phyloP scores from a whole-genome alignment of 2,113 vertebrate genomes.

The Mus spicilegus region DNA sequence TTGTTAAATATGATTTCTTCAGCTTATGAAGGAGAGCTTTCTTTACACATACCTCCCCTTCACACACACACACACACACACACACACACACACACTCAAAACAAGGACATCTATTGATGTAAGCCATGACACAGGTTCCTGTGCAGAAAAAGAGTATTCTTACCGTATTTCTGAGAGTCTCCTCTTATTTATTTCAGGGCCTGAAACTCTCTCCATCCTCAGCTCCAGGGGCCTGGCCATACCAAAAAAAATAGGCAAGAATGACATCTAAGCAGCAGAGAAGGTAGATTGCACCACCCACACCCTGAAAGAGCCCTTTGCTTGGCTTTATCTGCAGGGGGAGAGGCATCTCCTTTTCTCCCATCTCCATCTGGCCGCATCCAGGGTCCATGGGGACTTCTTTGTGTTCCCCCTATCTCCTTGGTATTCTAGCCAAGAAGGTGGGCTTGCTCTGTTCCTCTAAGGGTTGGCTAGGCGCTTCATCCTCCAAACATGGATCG shows the following conservation, averaged over 20 bases:
- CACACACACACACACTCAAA: neutral
- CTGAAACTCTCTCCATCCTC: conserved; percentile 54
- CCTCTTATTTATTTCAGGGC: neutral
- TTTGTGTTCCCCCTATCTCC: neutral
- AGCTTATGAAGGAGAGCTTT: neutral
- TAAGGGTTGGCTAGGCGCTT: neutral
- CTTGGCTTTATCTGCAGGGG: neutral
- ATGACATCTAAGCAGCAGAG: neutral
- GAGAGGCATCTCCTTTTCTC: neutral
- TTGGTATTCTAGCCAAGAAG: neutral
- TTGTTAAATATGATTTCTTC: neutral
- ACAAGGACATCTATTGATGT: neutral
- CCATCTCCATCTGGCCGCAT: neutral
- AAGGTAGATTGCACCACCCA: conserved; percentile 42
- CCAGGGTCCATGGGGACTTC: neutral
- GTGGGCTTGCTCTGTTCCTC: neutral
- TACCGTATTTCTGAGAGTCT: neutral
- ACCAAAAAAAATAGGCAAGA: conserved; percentile 21
- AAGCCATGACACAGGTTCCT: neutral
- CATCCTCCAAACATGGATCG: neutral
- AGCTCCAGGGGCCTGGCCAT: conserved; percentile 35
- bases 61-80: neutral
- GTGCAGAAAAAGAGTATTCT: neutral
- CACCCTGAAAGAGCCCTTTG: neutral
- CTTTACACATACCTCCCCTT: neutral